Conservation (phyloP, 64 coral and sea anemone genomes). For the Actinia tenebrosa region DNA sequence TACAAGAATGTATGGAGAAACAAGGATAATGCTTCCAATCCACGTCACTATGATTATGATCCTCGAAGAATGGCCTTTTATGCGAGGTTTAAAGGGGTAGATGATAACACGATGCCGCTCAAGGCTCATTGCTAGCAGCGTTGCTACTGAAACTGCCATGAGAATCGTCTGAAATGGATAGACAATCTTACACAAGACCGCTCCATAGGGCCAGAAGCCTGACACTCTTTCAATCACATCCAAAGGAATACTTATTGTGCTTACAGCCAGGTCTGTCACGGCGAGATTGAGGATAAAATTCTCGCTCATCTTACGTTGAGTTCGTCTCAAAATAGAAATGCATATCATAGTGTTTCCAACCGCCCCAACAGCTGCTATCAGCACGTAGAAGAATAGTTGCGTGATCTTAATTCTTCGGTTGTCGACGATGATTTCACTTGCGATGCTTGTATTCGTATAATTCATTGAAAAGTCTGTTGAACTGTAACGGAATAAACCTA, state of each 20-base stretch:
- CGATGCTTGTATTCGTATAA: neutral
- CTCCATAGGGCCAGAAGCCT: conserved; percentile 52
- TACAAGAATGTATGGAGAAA: conserved; percentile 61
- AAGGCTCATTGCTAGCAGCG: conserved; percentile 69
- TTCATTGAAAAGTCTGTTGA: neutral
- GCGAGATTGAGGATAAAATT: conserved; percentile 80
- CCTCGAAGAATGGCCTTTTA: conserved; percentile 36
- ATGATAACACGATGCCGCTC: conserved; percentile 77
- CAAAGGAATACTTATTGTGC: conserved; percentile 67
- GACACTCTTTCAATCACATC: conserved; percentile 61
- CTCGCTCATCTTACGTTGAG: conserved; percentile 63
- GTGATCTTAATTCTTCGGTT: neutral
- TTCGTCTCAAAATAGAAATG: conserved; percentile 45
- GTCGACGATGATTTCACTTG: neutral
- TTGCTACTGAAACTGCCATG: conserved; percentile 72
- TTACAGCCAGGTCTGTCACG: conserved; percentile 55
- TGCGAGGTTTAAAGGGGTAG: conserved; percentile 59
- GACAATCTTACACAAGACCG: conserved; percentile 68
- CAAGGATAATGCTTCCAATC: conserved; percentile 43
- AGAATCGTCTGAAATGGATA: conserved; percentile 81
- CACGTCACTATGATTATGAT: conserved; percentile 43
- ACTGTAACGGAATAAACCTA: neutral
- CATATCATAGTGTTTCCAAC: conserved; percentile 72
- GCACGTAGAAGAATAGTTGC: conserved; percentile 36
- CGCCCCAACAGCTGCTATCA: conserved; percentile 35